Percentiles rank a stretch among this genome's conserved stretches.
phyloP scores from a whole-genome alignment of 2,113 vertebrate species.

The Bostrychus sinensis region DNA sequence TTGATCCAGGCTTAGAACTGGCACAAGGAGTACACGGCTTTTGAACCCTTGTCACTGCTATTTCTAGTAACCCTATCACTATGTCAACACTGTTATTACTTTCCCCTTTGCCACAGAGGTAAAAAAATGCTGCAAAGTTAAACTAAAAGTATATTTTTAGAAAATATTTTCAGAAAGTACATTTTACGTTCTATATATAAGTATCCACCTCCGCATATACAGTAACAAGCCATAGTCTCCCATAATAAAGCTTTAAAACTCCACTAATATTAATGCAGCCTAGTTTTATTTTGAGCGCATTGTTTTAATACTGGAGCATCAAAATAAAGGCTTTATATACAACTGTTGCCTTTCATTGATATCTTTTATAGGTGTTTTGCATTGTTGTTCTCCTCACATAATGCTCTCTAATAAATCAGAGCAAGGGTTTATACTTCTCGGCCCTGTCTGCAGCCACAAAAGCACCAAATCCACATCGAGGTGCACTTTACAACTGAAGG shows the following conservation, averaged over 20 bases:
- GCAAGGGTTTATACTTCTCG: slow-evolving; percentile 9
- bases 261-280: too few species aligned
- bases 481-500: slow-evolving; percentile 5
- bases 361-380: slow-evolving; percentile 11
- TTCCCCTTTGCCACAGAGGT: too few species aligned
- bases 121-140: too few species aligned
- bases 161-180: too few species aligned
- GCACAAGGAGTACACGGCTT: too few species aligned
- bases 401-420: neutral
- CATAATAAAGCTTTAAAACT: neutral
- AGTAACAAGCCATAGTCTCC: neutral
- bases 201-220: too few species aligned
- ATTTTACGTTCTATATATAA: too few species aligned
- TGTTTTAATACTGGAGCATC: slow-evolving; percentile 4
- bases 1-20: too few species aligned
- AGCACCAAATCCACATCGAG: slow-evolving; percentile 9
- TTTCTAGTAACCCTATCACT: too few species aligned
- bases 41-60: too few species aligned
- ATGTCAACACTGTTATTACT: too few species aligned
- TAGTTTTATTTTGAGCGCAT: neutral
- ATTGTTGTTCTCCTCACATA: slow-evolving; percentile 14
- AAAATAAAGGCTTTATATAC: slow-evolving; percentile 4
- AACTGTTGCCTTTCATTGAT: slow-evolving; percentile 2
- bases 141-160: too few species aligned
- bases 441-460: slow-evolving; percentile 5